Base-by-base conservation (phyloP, 2,113 vertebrate genomes). In the Chascanopsetta lugubris region DNA sequence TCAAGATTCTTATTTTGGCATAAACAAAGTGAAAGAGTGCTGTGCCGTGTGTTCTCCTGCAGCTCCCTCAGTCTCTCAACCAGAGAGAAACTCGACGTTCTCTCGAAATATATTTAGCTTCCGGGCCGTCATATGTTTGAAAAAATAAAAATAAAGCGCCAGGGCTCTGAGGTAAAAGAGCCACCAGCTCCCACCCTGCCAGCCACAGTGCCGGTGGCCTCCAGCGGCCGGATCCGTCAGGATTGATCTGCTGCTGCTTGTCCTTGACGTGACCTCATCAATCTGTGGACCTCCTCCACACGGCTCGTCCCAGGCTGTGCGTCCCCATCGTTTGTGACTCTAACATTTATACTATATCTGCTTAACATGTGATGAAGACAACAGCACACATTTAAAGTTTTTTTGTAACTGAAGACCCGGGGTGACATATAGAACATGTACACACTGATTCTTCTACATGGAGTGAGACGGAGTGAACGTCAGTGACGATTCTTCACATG, bases 191-290 rank as follows among this genome's bases (percentile, higher is more conserved):
- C 45, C 42, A 5, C 8, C 53, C 51, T 24, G 11, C 15, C 1
- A 55, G 61, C 25, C 55, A 69, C 74, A 61, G 71, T 3, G 59
- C 49, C 34, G 40, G 36, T 59, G 29, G 45, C 12, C 62, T 57
- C 73, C 56, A 43, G 42, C 47, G 5, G 61, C 20, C 17, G 62
- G 54, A 49, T 80, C 80, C 77, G 36, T 58, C 66, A 70, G 67
- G 62, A 79, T 80, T 75, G 53, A 34, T 59, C 55, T 49, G 50
- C 53, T 61, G 61, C 73, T n/a, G n/a, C 45, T 1, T 24, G 77
- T 86, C 83, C 82, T 88, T 79, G 64, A 57, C 22, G 22, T 22
- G 56, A 70, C 85, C 79, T 76, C 40, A 25, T 74, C 74, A 70
- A 81, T 78, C 77, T 73, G 55, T 61, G 55, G 66, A 66, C 59